phyloP scores from a whole-genome alignment of 2,113 vertebrate genomes.

The Leptocoma aspasia region DNA sequence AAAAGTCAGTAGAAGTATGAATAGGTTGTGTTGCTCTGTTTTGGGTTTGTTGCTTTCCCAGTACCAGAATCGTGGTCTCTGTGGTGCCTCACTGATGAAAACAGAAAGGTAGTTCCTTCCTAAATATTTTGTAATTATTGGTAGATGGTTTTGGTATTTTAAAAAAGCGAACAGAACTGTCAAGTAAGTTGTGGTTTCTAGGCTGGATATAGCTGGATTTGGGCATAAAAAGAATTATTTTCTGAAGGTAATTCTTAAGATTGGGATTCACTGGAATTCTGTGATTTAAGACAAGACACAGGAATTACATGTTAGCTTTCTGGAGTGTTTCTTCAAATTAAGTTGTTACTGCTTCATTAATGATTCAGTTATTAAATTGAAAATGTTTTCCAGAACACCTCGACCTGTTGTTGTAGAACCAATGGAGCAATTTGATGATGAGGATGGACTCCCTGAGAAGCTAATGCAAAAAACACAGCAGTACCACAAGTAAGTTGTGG shows the following conservation, averaged over 20 bases:
- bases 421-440: constrained; percentile 92
- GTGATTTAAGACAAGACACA: background rate
- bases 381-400: constrained; percentile 81
- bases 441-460: constrained; percentile 94
- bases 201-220: background rate
- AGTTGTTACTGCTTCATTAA: background rate
- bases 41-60: background rate
- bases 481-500: constrained; percentile 87
- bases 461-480: constrained; percentile 90
- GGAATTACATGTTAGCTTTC: background rate
- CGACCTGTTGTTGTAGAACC: constrained; percentile 95
- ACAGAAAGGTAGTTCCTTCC: background rate
- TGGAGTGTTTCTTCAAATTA: background rate
- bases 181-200: background rate
- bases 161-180: background rate
- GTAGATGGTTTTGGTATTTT: background rate
- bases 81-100: background rate
- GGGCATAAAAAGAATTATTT: background rate
- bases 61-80: background rate
- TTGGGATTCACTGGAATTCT: background rate
- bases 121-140: background rate
- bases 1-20: background rate
- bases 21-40: background rate
- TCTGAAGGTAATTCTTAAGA: background rate
- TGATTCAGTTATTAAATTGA: background rate